Base-by-base conservation (phyloP, 1,140 invertebrate genomes). In the Nasonia giraulti region DNA sequence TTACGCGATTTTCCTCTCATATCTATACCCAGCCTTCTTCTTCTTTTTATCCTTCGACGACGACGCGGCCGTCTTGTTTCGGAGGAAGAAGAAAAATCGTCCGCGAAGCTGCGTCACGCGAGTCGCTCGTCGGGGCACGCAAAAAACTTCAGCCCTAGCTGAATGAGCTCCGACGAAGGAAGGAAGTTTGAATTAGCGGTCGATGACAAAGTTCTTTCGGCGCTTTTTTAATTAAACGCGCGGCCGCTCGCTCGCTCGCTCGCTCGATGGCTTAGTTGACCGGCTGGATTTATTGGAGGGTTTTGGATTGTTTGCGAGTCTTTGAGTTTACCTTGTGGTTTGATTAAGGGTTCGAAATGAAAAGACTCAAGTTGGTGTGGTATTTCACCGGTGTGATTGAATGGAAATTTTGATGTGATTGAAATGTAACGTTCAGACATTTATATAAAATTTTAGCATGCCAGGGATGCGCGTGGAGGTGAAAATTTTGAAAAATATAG, bases 211-310 rank as follows among this genome's bases (percentile, higher is more conserved):
- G 12, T 81, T 81, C 80, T 81, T 81, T 81, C 62, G 23, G 20
- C 33, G 20, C 44, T 73, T 81, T 73, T 81, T 73, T 81, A 81
- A 81, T 81, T 81, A 81, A 81, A 81, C 23, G 20, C 33, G 3
- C 33, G 33, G 27, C 27, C 27, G 1, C 27, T 27, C 27, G 27
- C 27, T 27, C 27, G 27, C 27, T 27, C 27, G 27, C 27, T 27
- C 33, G 33, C 68, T 50, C 31, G 1, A 79, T n/a, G 7, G 47
- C 11, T 31, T 44, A 10, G 40, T 44, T 44, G 40, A 44, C 40
- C 40, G 40, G 40, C 40, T 44, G 40, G 40, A 44, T 44, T 44
- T 44, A 44, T 44, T 44, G 40, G 40, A 37, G 33, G 33, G 33
- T 37, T 37, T 37, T 37, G 33, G 33, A 37, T 37, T 37, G 33